Conservation (phyloP, 2,888 invertebrate genomes). For the Peribatodes rhomboidaria region DNA sequence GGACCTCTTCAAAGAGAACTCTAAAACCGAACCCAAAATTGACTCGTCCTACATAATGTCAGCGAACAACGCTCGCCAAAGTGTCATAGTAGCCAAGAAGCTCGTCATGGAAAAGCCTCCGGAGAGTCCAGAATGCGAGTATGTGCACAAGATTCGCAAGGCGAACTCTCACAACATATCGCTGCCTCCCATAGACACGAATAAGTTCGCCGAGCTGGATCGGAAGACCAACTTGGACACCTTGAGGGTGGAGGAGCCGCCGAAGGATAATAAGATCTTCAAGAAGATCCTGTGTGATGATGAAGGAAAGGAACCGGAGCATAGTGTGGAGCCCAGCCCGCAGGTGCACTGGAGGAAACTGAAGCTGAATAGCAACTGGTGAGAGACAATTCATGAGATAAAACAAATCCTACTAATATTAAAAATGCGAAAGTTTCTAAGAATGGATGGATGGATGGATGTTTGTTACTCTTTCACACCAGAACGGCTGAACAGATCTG, state of each 20-base stretch:
- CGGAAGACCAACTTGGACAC: constrained; percentile 61
- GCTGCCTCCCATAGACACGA: constrained; percentile 76
- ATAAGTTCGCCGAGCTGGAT: constrained; percentile 70
- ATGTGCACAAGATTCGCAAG: constrained; percentile 80
- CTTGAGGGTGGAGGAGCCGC: constrained; percentile 64
- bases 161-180: constrained; percentile 60
- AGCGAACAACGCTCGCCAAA: constrained; percentile 79
- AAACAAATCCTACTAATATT: too few species aligned
- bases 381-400: constrained; percentile 43
- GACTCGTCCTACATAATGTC: constrained; percentile 78
- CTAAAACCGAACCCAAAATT: constrained; percentile 46
- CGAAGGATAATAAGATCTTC: constrained; percentile 76
- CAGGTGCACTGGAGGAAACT: constrained; percentile 75
- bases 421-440: too few species aligned
- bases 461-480: too few species aligned
- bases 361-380: constrained; percentile 68
- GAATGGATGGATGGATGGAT: too few species aligned
- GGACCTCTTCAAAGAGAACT: constrained; percentile 59
- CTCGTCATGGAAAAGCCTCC: constrained; percentile 56
- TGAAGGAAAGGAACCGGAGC: constrained; percentile 57
- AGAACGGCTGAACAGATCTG: too few species aligned
- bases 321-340: constrained; percentile 55
- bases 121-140: constrained; percentile 65
- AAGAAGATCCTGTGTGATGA: constrained; percentile 79
- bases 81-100: constrained; percentile 76